These are phyloP conservation scores for Paramormyrops kingsleyae DNA, from an alignment of 2,113 vertebrate species.

Conservation along the genomic window DNA sequence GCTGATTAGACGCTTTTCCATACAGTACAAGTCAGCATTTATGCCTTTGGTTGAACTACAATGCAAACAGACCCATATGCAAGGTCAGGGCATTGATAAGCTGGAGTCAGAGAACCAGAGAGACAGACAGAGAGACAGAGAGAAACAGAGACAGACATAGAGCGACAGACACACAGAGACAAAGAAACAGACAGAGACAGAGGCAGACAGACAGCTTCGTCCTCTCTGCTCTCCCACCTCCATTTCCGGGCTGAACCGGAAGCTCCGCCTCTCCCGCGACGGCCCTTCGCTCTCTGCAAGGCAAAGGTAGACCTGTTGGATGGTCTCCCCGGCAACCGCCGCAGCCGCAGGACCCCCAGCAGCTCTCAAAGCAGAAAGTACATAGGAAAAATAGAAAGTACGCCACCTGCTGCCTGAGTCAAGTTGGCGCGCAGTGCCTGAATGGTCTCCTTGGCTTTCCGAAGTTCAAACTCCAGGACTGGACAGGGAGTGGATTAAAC, in stretches of 20 bases:
- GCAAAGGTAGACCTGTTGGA: background rate
- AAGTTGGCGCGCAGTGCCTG: conserved; percentile 99
- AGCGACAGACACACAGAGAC: no score
- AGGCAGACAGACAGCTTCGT: background rate
- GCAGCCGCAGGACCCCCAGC: background rate
- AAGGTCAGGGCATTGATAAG: background rate
- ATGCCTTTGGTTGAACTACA: background rate
- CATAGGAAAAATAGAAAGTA: conserved; percentile 81
- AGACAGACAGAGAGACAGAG: background rate
- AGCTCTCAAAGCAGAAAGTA: conserved; percentile 57
- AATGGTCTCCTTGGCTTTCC: conserved; percentile 99
- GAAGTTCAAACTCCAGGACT: conserved; percentile 99
- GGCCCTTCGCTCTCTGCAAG: background rate
- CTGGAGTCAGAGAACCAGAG: background rate
- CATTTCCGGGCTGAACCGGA: background rate
- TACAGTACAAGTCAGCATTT: conserved; percentile 14
- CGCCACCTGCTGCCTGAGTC: conserved; percentile 99
- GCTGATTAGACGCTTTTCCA: background rate
- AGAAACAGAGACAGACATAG: no score
- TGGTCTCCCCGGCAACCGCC: background rate
- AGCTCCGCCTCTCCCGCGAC: background rate
- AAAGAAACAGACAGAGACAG: no score
- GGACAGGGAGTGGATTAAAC: conserved; percentile 96
- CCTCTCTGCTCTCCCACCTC: background rate
- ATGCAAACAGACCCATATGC: background rate